Percentiles rank a stretch among this genome's conserved stretches.
Evolutionary conservation across 92 coral and sea anemone species (phyloP).

Genomic region (Bergia sp.): DNA sequence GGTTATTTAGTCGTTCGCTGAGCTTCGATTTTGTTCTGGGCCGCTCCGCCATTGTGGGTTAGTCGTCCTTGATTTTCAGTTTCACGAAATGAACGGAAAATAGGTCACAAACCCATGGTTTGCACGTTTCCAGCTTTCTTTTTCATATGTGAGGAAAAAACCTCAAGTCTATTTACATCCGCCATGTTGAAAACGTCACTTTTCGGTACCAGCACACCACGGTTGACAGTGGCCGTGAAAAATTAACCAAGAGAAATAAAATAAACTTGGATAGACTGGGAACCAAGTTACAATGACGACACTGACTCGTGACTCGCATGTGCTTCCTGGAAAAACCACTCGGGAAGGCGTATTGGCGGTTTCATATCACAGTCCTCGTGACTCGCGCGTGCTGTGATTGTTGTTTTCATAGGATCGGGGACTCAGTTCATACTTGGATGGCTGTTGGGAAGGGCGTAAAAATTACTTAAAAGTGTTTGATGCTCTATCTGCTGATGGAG

Average conservation of each 20-base stretch:
- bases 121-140: not conserved
- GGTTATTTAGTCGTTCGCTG: conserved; percentile 80
- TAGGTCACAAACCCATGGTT: not conserved
- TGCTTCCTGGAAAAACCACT: not conserved
- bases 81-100: not conserved
- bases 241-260: too few species aligned
- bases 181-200: not conserved
- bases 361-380: too few species aligned
- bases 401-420: too few species aligned
- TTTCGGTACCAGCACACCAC: not conserved
- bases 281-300: not conserved
- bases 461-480: too few species aligned
- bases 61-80: not conserved
- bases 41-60: conserved; percentile 72
- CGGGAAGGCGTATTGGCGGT: too few species aligned
- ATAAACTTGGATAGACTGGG: not conserved
- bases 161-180: not conserved
- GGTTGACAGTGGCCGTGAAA: not conserved
- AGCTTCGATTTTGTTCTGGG: conserved; percentile 71
- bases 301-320: not conserved
- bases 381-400: too few species aligned
- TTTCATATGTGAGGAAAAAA: too few species aligned
- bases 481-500: too few species aligned
- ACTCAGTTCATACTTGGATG: too few species aligned
- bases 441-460: too few species aligned